Evolutionary conservation across 2,113 vertebrate genomes (phyloP).

Genomic region (Macaca nemestrina): DNA sequence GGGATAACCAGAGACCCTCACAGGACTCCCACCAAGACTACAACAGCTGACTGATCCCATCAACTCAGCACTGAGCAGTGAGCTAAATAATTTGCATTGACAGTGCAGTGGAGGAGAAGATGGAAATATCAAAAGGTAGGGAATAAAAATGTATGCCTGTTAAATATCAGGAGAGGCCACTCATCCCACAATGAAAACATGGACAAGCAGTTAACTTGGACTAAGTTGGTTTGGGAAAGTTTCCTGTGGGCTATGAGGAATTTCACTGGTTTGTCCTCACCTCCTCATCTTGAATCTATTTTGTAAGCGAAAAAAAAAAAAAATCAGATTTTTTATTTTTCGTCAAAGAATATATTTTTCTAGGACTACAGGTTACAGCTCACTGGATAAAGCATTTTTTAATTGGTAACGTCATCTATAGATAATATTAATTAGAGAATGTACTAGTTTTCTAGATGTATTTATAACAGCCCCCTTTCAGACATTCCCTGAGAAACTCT

Average conservation of each 20-base stretch:
- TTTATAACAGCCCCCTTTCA: not conserved
- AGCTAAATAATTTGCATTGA: not conserved
- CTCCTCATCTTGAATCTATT: not conserved
- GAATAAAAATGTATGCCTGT: rapidly evolving
- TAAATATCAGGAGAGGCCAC: too few relatives aligned
- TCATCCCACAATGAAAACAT: too few relatives aligned
- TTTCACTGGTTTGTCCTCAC: not conserved
- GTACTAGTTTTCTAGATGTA: not conserved
- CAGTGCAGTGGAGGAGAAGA: not conserved
- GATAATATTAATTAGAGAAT: not conserved
- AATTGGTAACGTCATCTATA: not conserved
- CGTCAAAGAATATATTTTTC: not conserved
- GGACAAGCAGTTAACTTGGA: not conserved
- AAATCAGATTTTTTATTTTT: not conserved
- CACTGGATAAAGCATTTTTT: not conserved
- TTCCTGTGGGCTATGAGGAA: not conserved
- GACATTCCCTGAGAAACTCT: not conserved
- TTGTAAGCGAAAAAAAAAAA: not conserved
- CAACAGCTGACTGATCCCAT: too few relatives aligned
- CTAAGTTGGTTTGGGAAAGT: not conserved
- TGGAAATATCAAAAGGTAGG: not conserved
- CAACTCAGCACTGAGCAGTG: not conserved
- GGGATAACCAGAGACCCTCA: too few relatives aligned
- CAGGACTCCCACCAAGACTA: not conserved
- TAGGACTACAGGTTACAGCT: not conserved